Base-by-base conservation (phyloP, 2,113 vertebrate species). In the Pipa parva region DNA sequence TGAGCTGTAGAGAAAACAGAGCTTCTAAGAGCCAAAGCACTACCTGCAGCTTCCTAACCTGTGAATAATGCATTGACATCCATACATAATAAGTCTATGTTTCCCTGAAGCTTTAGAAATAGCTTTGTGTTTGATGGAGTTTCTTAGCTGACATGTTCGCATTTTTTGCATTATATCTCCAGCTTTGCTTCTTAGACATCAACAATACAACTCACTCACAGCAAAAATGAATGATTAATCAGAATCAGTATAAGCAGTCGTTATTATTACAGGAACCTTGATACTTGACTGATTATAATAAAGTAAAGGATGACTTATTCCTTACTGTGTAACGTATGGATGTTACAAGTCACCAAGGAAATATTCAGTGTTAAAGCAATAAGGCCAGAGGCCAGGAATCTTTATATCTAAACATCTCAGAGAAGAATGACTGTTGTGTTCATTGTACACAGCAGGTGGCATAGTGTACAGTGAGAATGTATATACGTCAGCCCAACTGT, bases 1-100 rank as follows among this genome's bases (percentile, higher is more conserved):
- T 29, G 33, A 69, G 48, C 64, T 45, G 36, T 9, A 17, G 64
- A 59, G 22, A 27, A 31, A 42, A 28, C 12, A 33, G 25, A 60
- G n/a, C 31, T 70, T 36, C 24, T 18, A 11, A n/a, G 36, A n/a
- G 25, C 48, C 28, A 42, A 3, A 42, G 25, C 12, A 61, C 17
- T 70, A 60, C 25, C 48, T 31, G 5, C 13, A 54, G 17, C 48
- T 26, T 52, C 24, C 27, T 21, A 49, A 45, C 13, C n/a, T 17
- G 58, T 70, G 48, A 70, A 70, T 70, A 70, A 70, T 70, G 49
- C 58, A 70, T 59, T 45, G 33, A 25, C 50, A 61, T 70, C 50
- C 33, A 28, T 54, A 65, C 42, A 65, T 60, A 61, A 61, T 70
- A 25, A 45, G 58, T 70, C 61, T 61, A 67, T 36, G 54, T 61